Conservation (phyloP, 2,113 vertebrate genomes). For the Lethenteron reissneri region DNA sequence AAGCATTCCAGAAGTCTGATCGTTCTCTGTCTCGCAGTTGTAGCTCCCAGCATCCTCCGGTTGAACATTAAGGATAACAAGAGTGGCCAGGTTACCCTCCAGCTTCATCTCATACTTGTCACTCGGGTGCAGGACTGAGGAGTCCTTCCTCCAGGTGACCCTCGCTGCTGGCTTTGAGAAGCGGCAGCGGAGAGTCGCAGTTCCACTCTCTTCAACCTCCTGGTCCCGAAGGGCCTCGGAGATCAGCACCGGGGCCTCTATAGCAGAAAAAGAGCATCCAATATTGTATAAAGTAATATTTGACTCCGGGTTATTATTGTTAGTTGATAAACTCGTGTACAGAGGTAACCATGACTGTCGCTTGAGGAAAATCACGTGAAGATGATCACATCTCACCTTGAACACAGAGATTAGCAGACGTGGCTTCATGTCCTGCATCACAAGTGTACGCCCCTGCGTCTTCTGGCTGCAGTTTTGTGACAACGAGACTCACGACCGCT, state of each 20-base stretch:
- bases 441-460: no score
- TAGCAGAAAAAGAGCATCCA: background rate
- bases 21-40: slow-evolving; percentile 2
- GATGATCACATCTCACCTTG: no score
- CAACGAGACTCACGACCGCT: no score
- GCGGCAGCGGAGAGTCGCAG: slow-evolving; percentile 23
- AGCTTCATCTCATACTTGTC: slow-evolving; percentile 48
- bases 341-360: no score
- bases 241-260: slow-evolving; percentile 41
- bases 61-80: background rate
- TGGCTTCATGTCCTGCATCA: no score
- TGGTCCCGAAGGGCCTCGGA: slow-evolving; percentile 36
- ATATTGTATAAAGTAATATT: background rate
- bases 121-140: slow-evolving; percentile 20
- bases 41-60: background rate
- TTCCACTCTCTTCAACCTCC: slow-evolving; percentile 24
- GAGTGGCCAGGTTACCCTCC: slow-evolving; percentile 6
- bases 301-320: no score
- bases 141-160: slow-evolving; percentile 33
- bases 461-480: no score
- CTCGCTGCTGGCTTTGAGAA: slow-evolving; percentile 18
- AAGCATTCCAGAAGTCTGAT: background rate
- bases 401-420: no score
- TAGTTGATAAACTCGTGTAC: no score
- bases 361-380: no score